phyloP scores from a whole-genome alignment of 2,797 vertebrate genomes.

The Remorina albescens region DNA sequence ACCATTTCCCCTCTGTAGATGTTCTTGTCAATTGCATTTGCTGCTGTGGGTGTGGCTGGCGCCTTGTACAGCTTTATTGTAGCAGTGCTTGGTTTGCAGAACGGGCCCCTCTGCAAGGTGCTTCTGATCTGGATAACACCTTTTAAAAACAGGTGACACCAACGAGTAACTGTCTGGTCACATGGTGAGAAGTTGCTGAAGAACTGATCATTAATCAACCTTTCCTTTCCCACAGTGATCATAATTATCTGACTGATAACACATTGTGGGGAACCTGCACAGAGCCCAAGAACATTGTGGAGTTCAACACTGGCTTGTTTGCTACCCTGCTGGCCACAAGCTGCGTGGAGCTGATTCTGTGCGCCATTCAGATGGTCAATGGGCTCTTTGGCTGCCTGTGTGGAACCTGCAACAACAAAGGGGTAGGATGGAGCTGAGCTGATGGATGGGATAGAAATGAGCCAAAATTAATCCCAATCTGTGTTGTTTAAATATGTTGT shows the following conservation, averaged over 20 bases:
- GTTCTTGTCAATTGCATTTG: conserved; percentile 87
- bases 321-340: conserved; percentile 77
- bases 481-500: background rate
- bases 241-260: conserved; percentile 74
- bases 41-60: conserved; percentile 81
- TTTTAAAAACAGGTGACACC: conserved; percentile 73
- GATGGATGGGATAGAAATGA: fast-evolving
- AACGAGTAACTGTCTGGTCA: background rate
- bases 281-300: conserved; percentile 74
- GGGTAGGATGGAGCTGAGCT: conserved; percentile 49
- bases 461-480: background rate
- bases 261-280: conserved; percentile 57
- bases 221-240: conserved; percentile 49
- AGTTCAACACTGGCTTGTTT: conserved; percentile 85
- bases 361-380: conserved; percentile 84
- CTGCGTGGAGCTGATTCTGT: conserved; percentile 79
- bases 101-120: conserved; percentile 80
- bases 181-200: fast-evolving
- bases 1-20: conserved; percentile 77
- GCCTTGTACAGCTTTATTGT: conserved; percentile 82
- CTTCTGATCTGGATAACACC: conserved; percentile 28
- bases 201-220: background rate
- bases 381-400: conserved; percentile 87
- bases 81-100: conserved; percentile 79
- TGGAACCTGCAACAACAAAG: conserved; percentile 79